Conservation (phyloP, 2,888 invertebrate genomes). For the Lamellibrachia columna region DNA sequence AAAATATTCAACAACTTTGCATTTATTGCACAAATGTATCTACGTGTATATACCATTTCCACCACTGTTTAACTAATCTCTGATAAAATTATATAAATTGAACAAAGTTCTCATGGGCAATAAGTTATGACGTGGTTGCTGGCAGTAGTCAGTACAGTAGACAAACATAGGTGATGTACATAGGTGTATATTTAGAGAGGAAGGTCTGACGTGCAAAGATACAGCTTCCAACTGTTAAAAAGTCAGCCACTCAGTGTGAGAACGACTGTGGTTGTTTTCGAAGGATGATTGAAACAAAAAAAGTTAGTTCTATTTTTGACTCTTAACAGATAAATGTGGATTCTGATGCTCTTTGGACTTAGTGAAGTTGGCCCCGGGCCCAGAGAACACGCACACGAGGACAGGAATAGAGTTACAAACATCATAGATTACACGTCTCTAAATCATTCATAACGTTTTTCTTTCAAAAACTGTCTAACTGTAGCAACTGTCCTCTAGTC, state of each 20-base stretch:
- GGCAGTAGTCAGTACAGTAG: neutral
- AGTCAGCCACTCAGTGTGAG: neutral
- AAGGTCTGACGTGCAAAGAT: neutral
- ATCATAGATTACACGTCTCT: neutral
- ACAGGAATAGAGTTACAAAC: neutral
- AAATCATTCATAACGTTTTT: neutral
- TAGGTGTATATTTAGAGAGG: neutral
- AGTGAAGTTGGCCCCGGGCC: neutral
- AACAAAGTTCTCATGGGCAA: neutral
- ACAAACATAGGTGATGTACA: neutral
- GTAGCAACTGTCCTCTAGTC: neutral
- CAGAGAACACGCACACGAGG: neutral
- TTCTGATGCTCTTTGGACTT: neutral
- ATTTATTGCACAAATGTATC: too few species aligned
- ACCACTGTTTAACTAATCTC: too few species aligned
- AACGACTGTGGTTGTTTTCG: too few species aligned
- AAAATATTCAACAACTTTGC: too few species aligned
- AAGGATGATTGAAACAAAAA: too few species aligned
- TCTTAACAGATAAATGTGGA: neutral
- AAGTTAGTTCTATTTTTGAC: too few species aligned
- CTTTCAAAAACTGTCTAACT: neutral
- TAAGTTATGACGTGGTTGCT: neutral
- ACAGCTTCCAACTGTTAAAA: neutral
- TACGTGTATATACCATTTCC: too few species aligned
- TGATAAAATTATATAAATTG: neutral